A percentile compares a stretch with the other conserved stretches of the same genome.
These are phyloP conservation scores for Parascotia fuliginaria DNA, from an alignment of 2,888 invertebrate genomes.

Conservation along the genomic window DNA sequence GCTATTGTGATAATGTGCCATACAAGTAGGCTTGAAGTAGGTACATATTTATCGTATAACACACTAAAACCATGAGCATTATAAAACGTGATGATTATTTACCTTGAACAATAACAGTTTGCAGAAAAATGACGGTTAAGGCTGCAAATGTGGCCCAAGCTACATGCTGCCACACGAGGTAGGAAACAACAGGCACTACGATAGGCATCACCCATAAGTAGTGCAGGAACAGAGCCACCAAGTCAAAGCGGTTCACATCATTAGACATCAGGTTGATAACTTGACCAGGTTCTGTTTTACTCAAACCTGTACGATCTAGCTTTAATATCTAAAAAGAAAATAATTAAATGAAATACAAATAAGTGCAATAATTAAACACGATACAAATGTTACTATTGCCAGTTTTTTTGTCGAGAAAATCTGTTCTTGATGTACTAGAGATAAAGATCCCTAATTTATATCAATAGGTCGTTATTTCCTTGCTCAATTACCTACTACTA, in stretches of 20 bases:
- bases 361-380: not conserved
- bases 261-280: constrained; percentile 94
- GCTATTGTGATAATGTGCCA: constrained; percentile 15
- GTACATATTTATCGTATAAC: not conserved
- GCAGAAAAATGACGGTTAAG: constrained; percentile 79
- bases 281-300: constrained; percentile 89
- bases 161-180: constrained; percentile 77
- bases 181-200: constrained; percentile 86
- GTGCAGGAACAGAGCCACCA: constrained; percentile 89
- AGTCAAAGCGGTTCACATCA: constrained; percentile 93
- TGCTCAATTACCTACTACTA: no score
- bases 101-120: constrained; percentile 87
- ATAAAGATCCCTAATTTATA: no score
- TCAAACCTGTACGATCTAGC: constrained; percentile 85
- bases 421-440: no score
- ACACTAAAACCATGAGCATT: not conserved
- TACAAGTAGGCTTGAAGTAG: no score
- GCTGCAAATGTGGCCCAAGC: constrained; percentile 73
- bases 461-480: no score
- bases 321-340: constrained; percentile 68
- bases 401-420: no score
- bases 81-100: constrained; percentile 22
- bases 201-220: constrained; percentile 93
- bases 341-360: no score
- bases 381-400: not conserved